Conservation (phyloP, 2,888 invertebrate genomes). For the Corbicula japonica region DNA sequence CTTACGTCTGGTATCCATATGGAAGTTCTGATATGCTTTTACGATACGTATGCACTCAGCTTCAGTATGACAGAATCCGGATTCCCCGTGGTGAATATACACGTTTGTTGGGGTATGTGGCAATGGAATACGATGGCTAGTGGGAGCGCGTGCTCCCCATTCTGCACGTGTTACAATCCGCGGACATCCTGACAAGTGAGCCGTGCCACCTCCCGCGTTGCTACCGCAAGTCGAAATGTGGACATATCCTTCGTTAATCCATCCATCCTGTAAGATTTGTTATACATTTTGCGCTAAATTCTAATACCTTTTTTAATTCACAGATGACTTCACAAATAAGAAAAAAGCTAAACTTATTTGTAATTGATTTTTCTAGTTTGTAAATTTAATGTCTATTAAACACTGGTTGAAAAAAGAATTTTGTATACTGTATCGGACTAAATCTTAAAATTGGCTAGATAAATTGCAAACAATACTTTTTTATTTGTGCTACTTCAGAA, state of each 20-base stretch:
- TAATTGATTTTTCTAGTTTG: no score
- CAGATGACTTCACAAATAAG: no score
- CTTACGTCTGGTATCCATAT: conserved; percentile 71
- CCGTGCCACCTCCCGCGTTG: neutral
- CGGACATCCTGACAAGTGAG: conserved; percentile 68
- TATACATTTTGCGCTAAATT: neutral
- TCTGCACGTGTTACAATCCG: conserved; percentile 71
- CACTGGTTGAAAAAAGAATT: no score
- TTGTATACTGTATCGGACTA: no score
- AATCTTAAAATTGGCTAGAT: no score
- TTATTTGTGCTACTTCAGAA: no score
- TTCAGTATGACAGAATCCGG: conserved; percentile 80
- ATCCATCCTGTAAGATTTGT: conserved; percentile 31
- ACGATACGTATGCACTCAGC: conserved; percentile 56
- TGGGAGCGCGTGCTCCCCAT: conserved; percentile 76
- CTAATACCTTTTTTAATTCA: neutral
- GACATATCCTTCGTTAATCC: conserved; percentile 54
- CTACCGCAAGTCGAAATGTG: conserved; percentile 36
- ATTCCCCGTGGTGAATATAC: conserved; percentile 86
- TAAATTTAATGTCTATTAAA: no score
- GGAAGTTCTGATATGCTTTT: conserved; percentile 65
- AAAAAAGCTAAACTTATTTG: no score
- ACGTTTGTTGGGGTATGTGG: conserved; percentile 69
- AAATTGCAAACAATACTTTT: no score
- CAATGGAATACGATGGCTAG: conserved; percentile 53